Evolutionary conservation across 2,888 invertebrate genomes (phyloP), one percentile per base, ranked within the genome.

Genomic region (Toxonevra muliebris): DNA sequence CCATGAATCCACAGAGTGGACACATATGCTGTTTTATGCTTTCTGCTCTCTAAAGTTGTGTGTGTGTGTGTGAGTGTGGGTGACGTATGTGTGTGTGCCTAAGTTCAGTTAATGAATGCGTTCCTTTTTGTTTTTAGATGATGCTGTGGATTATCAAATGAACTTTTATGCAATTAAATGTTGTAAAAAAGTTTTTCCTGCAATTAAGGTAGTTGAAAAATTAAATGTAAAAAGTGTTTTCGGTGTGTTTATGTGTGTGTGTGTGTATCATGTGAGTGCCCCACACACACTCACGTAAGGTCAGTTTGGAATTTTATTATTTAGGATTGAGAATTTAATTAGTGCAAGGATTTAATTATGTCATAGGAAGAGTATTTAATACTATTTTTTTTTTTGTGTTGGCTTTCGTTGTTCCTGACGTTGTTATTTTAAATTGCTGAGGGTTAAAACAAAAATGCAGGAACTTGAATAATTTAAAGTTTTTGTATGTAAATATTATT

Each of bases 291-390:
- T 17, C 30, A 17, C 17, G 43, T 41, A 20, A 45, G 63, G 67
- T 58, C 58, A 58, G 30, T 65, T 43, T 15, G 65, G 66, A 58
- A 59, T 73, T 72, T 71, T 72, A 66, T 66, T 70, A 30, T 30
- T 71, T 66, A 50, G 72, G 69, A 70, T 70, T 77, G 74, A 75
- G 74, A 76, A 77, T 75, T 75, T 74, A 75, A 83, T 83, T 83
- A 80, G 82, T 79, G 82, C 81, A 79, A 78, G 81, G 83, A 82
- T 83, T 83, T 83, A 83, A 83, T 83, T 83, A 82, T 83, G 75
- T 74, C 71, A 71, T 72, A 73, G 71, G 71, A 74, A 73, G 66
- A 66, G 67, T 64, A 71, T 73, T 73, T 70, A 71, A 71, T 70
- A 54, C 69, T 70, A 67, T 70, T 72, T 72, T 70, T 69, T 71